Conservation (phyloP, 1,140 invertebrate genomes). For the Geopemphigus sp. region DNA sequence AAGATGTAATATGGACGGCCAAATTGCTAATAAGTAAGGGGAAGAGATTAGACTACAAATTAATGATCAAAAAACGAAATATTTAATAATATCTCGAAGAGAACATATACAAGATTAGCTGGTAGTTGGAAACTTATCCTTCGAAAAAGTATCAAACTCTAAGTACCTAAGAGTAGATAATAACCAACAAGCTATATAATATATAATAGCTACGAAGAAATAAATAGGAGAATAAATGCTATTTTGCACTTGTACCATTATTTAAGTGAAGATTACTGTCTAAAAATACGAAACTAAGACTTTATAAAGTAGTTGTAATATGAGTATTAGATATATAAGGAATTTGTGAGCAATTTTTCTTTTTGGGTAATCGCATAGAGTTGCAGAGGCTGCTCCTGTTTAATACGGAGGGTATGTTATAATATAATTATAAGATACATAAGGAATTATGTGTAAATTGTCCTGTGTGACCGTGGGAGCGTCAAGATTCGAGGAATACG, state of each 20-base stretch:
- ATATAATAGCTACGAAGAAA: background rate
- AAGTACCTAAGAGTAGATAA: background rate
- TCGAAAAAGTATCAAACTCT: background rate
- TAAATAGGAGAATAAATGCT: background rate
- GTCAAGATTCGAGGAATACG: too few relatives aligned
- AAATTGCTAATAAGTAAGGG: background rate
- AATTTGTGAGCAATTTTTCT: too few relatives aligned
- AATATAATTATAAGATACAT: too few relatives aligned
- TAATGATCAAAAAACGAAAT: background rate
- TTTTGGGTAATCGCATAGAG: too few relatives aligned
- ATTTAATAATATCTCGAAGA: background rate
- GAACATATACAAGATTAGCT: background rate
- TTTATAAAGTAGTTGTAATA: background rate
- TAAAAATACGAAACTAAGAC: background rate
- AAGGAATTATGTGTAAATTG: too few relatives aligned
- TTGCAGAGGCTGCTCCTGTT: too few relatives aligned
- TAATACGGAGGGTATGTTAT: too few relatives aligned
- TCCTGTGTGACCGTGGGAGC: too few relatives aligned
- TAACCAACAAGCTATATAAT: conserved; percentile 12
- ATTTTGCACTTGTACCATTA: background rate
- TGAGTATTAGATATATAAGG: too few relatives aligned
- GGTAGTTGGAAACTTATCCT: background rate
- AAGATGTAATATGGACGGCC: background rate
- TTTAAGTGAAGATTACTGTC: background rate
- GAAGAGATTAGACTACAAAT: background rate